A percentile compares a stretch with the other conserved stretches of the same genome.
phyloP scores from a whole-genome alignment of 2,113 vertebrate species.

The Nibea coibor region DNA sequence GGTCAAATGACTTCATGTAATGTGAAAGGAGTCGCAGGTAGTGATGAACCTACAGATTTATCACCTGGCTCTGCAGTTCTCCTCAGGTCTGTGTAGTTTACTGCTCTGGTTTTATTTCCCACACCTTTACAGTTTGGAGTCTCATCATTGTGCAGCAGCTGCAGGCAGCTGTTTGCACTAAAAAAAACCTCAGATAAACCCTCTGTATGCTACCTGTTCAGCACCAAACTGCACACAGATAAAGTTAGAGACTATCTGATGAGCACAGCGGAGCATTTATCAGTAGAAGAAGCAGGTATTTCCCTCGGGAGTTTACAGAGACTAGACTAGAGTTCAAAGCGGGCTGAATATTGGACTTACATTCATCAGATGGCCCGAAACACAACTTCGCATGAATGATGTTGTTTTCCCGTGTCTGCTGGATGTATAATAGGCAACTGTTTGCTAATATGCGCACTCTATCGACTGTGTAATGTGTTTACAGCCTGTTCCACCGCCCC shows the following conservation, averaged over 20 bases:
- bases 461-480: not conserved
- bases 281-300: not conserved
- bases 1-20: constrained; percentile 21
- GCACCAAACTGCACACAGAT: not conserved
- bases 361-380: not conserved
- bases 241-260: not conserved
- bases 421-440: not conserved
- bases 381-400: not conserved
- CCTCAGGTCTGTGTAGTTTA: not conserved
- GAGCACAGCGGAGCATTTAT: not conserved
- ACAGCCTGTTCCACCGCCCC: not conserved
- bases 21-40: not conserved
- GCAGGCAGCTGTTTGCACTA: no score
- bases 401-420: not conserved
- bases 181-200: not conserved
- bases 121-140: not conserved
- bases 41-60: constrained; percentile 9
- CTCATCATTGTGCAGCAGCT: not conserved
- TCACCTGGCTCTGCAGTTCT: not conserved
- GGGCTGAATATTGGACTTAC: not conserved
- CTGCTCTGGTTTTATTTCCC: not conserved
- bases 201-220: not conserved
- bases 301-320: not conserved
- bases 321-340: not conserved
- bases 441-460: not conserved